phyloP scores from a whole-genome alignment of 2,888 invertebrate species.

The Campoplex nolae region DNA sequence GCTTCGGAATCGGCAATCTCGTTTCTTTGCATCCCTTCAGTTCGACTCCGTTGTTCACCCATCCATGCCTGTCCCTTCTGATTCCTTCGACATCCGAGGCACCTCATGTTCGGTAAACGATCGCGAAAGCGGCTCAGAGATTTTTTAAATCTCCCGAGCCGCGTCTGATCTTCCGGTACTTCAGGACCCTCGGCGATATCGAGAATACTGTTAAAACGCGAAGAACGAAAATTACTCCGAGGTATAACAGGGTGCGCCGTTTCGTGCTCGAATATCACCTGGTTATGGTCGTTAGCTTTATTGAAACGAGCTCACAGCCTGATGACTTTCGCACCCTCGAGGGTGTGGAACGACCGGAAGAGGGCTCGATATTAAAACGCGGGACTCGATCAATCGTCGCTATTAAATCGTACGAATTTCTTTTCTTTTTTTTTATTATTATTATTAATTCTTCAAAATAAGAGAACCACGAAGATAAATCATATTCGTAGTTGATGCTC shows the following conservation, averaged over 20 bases:
- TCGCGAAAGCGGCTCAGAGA: slow-evolving; percentile 60
- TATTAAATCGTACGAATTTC: background rate
- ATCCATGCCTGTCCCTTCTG: slow-evolving; percentile 79
- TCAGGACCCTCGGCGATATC: slow-evolving; percentile 69
- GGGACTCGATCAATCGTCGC: slow-evolving; percentile 38
- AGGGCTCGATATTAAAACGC: slow-evolving; percentile 52
- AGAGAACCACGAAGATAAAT: background rate
- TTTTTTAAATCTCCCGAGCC: slow-evolving; percentile 61
- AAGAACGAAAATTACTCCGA: background rate
- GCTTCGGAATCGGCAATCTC: background rate
- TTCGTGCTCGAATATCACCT: background rate
- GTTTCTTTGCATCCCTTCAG: background rate
- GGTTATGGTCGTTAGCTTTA: background rate
- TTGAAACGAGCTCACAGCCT: background rate
- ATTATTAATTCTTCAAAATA: background rate
- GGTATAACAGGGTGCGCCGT: background rate
- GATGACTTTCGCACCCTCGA: slow-evolving; percentile 15
- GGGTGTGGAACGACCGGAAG: slow-evolving; percentile 35
- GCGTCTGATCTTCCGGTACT: slow-evolving; percentile 60
- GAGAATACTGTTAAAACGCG: slow-evolving; percentile 64
- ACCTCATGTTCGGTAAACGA: slow-evolving; percentile 76
- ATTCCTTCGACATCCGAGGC: slow-evolving; percentile 79
- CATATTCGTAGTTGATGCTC: background rate
- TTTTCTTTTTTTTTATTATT: too few relatives aligned
- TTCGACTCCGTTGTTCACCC: slow-evolving; percentile 53